These are phyloP conservation scores for Listrodromus nycthemerus DNA, from an alignment of 2,888 invertebrate species.

Conservation along the genomic window DNA sequence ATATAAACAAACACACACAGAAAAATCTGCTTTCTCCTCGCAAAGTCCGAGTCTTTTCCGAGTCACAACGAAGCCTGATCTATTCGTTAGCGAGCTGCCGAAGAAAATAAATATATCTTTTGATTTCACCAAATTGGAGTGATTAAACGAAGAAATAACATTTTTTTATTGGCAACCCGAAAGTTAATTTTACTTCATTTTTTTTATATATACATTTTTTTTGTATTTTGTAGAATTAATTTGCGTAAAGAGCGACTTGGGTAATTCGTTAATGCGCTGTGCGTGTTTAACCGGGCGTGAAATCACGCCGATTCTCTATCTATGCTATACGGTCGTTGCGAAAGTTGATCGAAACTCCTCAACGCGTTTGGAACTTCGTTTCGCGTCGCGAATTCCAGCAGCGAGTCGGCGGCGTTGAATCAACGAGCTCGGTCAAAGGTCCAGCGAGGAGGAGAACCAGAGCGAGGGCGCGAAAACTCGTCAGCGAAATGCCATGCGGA, in stretches of 20 bases:
- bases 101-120: no score
- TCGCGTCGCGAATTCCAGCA: neutral
- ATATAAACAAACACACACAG: neutral
- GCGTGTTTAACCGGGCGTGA: slow-evolving; percentile 70
- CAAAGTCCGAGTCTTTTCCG: neutral
- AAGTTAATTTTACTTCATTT: no score
- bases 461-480: slow-evolving; percentile 64
- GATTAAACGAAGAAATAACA: no score
- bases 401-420: slow-evolving; percentile 16
- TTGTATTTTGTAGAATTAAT: no score
- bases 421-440: slow-evolving; percentile 9
- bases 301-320: slow-evolving; percentile 38
- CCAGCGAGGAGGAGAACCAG: slow-evolving; percentile 8
- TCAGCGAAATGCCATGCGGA: slow-evolving; percentile 41
- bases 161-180: no score
- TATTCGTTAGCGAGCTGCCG: no score
- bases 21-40: slow-evolving; percentile 15
- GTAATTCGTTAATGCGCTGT: slow-evolving; percentile 39
- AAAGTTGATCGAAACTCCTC: neutral
- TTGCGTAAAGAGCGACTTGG: slow-evolving; percentile 38
- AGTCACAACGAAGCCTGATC: neutral
- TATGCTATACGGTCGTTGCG: slow-evolving; percentile 3
- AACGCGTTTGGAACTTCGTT: neutral
- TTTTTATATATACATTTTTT: no score
- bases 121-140: no score